Evolutionary conservation across 2,888 invertebrate species (phyloP).

Genomic region (Liodrosophila aerea): DNA sequence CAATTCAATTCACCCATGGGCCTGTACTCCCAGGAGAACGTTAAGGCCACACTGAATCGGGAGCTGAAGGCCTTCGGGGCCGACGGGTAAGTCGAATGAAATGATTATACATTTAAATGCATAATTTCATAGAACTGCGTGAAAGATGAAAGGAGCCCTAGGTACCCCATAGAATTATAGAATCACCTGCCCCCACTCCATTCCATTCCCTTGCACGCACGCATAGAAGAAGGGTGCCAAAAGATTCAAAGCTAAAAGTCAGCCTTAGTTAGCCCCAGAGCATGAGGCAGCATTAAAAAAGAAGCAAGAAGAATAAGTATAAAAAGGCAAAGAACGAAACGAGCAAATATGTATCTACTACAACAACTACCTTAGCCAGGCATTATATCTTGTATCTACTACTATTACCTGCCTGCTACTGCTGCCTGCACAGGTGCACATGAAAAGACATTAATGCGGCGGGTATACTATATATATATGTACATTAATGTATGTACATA

Average conservation of each 20-base stretch:
- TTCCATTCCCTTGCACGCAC: too few relatives aligned
- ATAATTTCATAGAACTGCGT: constrained; percentile 61
- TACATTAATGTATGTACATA: constrained; percentile 15
- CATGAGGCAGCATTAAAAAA: background rate
- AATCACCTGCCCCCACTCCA: too few relatives aligned
- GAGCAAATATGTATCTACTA: too few relatives aligned
- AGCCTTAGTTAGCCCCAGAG: background rate
- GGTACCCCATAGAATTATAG: background rate
- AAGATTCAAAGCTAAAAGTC: background rate
- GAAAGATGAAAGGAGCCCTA: constrained; percentile 22
- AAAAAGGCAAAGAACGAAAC: too few relatives aligned
- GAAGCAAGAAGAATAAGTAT: too few relatives aligned
- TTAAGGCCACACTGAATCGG: constrained; percentile 90
- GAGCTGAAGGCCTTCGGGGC: constrained; percentile 91
- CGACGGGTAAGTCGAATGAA: constrained; percentile 87
- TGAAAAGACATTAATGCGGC: constrained; percentile 54
- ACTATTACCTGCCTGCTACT: constrained; percentile 24
- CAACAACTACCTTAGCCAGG: too few relatives aligned
- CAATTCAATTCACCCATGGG: constrained; percentile 95
- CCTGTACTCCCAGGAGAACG: constrained; percentile 90
- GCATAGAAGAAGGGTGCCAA: background rate
- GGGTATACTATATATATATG: constrained; percentile 12
- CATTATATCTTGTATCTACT: constrained; percentile 3
- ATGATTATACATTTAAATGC: constrained; percentile 73
- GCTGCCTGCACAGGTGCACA: constrained; percentile 62